phyloP scores from a whole-genome alignment of 1,140 invertebrate genomes.

The Bombus polaris region DNA sequence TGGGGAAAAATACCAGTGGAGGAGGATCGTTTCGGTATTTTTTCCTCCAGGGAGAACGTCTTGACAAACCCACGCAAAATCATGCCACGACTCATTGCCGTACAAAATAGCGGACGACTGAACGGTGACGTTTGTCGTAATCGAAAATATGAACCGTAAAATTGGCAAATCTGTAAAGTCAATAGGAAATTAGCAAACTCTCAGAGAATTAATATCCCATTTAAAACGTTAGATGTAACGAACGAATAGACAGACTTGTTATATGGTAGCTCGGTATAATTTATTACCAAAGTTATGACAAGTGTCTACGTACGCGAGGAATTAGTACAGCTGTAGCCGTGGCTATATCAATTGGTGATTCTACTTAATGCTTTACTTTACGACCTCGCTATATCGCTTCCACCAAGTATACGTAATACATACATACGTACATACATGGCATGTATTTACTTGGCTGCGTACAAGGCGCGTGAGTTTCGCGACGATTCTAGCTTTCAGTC shows the following conservation, averaged over 20 bases:
- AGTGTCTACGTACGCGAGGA: background rate
- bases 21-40: conserved; percentile 52
- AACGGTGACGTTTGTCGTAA: background rate
- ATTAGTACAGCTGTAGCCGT: background rate
- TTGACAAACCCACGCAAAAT: conserved; percentile 8
- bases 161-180: too few relatives aligned
- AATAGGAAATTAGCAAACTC: too few relatives aligned
- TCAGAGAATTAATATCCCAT: too few relatives aligned
- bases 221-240: too few relatives aligned
- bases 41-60: background rate
- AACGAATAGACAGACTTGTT: too few relatives aligned
- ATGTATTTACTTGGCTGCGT: background rate
- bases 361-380: background rate
- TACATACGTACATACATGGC: background rate
- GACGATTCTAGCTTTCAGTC: background rate
- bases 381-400: too few relatives aligned
- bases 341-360: background rate
- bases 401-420: background rate
- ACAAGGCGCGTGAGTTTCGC: background rate
- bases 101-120: background rate
- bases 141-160: too few relatives aligned
- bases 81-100: background rate
- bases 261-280: too few relatives aligned
- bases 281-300: too few relatives aligned
- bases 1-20: conserved; percentile 44